Base-by-base conservation (phyloP, 2,888 invertebrate genomes). In the Tethea ocularis region DNA sequence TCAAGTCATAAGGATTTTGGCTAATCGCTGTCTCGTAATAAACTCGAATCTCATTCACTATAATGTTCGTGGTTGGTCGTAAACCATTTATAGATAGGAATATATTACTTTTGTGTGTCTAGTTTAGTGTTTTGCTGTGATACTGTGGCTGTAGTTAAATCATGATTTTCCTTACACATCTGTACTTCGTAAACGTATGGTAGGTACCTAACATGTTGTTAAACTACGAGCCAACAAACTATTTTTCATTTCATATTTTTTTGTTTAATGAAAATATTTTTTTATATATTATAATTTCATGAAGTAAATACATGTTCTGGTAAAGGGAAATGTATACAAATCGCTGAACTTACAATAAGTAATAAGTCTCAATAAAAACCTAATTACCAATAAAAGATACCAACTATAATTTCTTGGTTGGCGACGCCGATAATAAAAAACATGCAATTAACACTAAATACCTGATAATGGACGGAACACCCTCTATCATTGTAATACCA, bases 361-460 rank as follows among this genome's bases (percentile, higher is more conserved):
- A 55, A 54, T 58, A 56, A 51, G 33, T 57, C 36, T 58, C 60
- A 38, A 60, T 58, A 64, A 61, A 55, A 60, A 63, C 17, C 59
- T 56, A 53, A 61, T 56, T 36, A 53, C 52, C 36, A 59, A 56
- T 54, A 52, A 57, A 55, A 61, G 52, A 60, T 59, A 51, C 59
- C 57, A 41, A 60, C 20, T 55, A 62, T 62, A 67, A 74, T 72
- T 70, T 67, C 68, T 75, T 61, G 72, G 72, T 71, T 71, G 74
- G 71, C 64, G 46, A 75, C 64, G n/a, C n/a, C n/a, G 65, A 62
- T 53, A 74, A 78, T 74, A 86, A 86, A 88, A 86, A 80, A 70
- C 70, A 72, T 63, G 74, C 85, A 89, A 88, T 91, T 86, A 88
- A 78, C 83, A 84, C 83, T 89, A 86, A 90, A 87, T 78, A 80